A percentile compares a stretch with the other conserved stretches of the same genome.
Conservation (phyloP, 2,797 vertebrate species). For the Glossophaga mutica region DNA sequence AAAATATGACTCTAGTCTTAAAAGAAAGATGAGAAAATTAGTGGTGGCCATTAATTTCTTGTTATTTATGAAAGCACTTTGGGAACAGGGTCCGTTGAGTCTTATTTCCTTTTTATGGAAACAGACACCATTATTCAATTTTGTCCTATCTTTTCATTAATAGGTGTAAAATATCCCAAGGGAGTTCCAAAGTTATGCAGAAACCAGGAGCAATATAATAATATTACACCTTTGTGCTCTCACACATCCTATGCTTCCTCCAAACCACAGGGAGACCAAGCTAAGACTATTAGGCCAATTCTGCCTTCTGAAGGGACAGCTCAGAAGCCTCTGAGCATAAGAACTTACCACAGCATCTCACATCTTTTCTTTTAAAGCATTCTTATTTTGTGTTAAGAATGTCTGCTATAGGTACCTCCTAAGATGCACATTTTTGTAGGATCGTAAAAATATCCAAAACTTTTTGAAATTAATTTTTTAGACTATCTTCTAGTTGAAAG, state of each 20-base stretch:
- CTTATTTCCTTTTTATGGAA: conserved; percentile 61
- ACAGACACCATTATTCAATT: conserved; percentile 73
- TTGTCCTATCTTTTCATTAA: conserved; percentile 74
- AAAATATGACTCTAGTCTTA: conserved; percentile 66
- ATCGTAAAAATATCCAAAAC: neutral
- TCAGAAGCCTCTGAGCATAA: neutral
- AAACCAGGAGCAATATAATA: conserved; percentile 38
- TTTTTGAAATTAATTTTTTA: conserved; percentile 3
- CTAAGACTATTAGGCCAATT: neutral
- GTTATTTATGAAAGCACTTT: conserved; percentile 71
- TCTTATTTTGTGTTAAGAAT: neutral
- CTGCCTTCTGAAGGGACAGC: neutral
- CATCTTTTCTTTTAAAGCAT: neutral
- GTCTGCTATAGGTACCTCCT: neutral
- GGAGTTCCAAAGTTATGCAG: conserved; percentile 35
- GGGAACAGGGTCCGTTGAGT: conserved; percentile 50
- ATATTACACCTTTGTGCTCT: neutral
- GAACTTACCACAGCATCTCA: neutral
- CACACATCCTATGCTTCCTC: neutral
- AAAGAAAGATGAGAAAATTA: conserved; percentile 67
- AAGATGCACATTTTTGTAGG: neutral
- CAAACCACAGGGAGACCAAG: neutral
- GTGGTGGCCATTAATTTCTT: conserved; percentile 58
- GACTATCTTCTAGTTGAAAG: neutral
- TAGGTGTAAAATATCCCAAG: conserved; percentile 51